Evolutionary conservation across 2,888 invertebrate genomes (phyloP), one percentile per base, ranked within the genome.

Genomic region (Drosophila buzzatii): DNA sequence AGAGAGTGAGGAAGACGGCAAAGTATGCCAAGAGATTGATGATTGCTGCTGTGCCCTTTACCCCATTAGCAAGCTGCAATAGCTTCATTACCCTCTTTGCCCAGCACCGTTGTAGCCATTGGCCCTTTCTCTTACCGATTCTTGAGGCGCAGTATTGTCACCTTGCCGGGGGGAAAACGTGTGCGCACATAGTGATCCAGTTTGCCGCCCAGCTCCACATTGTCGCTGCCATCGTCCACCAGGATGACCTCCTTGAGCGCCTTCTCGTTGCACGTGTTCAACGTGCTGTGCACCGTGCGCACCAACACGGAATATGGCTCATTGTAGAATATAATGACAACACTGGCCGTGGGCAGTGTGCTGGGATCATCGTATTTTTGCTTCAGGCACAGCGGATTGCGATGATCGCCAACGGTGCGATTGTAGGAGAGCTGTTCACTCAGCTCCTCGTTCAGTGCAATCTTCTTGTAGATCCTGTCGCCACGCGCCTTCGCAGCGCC

Each of bases 181-280:
- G 96, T 96, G 47, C 94, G 93, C 55, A 98, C 94, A 92, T 98
- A 99, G 90, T 97, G 95, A 81, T 96, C 96, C 60, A 98, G 94
- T 85, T 96, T 96, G 66, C 95, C 96, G 90, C 95, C 95, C 76
- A 97, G 94, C 85, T 95, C 97, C 81, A 92, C 95, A 93, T 97
- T 95, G 44, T 97, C 96, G 79, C 98, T 98, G 92, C 96, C 96
- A 93, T 99, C 99, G 92, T 99, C 99, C n/a, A 99, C 96, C 12
- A 99, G 94, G 89, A 99, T 96, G 67, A 99, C 96, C 94, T 99
- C 99, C 91, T 97, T 96, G 16, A 99, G 74, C 41, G 92, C 82
- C 68, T 94, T 91, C 8, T 94, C 91, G 23, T 96, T 96, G 45
- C 96, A 95, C 45, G 96, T 94, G 90, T 96, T 96, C 12, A 97